Evolutionary conservation across 2,797 vertebrate genomes (phyloP), one percentile per base, ranked within the genome.

Genomic region (Botia kubotai): DNA sequence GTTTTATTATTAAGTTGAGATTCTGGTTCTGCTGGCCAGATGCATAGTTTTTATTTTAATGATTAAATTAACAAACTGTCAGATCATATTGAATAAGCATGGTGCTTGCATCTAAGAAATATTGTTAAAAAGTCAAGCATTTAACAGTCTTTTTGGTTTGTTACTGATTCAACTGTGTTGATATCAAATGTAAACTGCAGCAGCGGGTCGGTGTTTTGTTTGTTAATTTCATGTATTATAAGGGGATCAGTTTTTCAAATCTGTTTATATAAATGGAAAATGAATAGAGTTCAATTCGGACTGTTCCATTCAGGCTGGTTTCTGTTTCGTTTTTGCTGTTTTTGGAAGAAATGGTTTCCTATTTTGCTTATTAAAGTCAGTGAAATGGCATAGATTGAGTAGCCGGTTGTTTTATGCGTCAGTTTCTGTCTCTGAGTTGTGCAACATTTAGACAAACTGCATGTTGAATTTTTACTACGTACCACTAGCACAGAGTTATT

Each of bases 311-410:
- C 97, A 98, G 97, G 96, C 97, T 98, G 97, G 96, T 98, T 99
- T 98, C 97, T 99, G 97, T 97, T 97, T 96, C 93, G 96, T 97
- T 92, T 91, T 94, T 88, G 89, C 91, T 93, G 93, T 94, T 94
- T 95, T 95, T 94, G 92, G 91, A 94, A 94, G 90, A 98, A 98
- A 96, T 96, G 93, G 94, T 98, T 98, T 98, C 96, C 96, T 98
- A 98, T 98, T 99, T 99, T 99, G 97, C 97, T 98, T 98, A 98
- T 97, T 97, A 98, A 98, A 97, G 95, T 97, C 95, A 98, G 95
- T 95, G 94, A 98, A 95, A 97, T 98, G 95, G 95, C 96, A 95
- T 93, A 77, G 90, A 89, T 93, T 94, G 92, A 86, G 89, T 86
- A 85, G 90, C 88, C 90, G 90, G 67, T 89, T 60, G 72, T 88